Percentiles rank a stretch among this genome's conserved stretches.
Evolutionary conservation across 2,888 invertebrate genomes (phyloP).

Genomic region (Mythimna ferrago): DNA sequence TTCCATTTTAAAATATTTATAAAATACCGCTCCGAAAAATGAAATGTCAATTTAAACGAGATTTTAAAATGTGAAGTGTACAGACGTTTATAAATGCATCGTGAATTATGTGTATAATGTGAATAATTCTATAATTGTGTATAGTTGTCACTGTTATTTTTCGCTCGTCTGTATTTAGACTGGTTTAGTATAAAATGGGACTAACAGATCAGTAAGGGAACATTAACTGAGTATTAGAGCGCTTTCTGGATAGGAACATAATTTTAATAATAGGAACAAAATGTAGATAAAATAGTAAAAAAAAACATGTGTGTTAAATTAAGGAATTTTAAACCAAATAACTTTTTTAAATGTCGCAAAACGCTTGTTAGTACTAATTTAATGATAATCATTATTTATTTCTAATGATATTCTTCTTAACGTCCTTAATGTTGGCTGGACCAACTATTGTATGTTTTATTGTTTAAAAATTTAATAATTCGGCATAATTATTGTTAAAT

Average conservation of each 20-base stretch:
- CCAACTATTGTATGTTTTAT: constrained; percentile 66
- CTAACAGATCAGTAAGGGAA: constrained; percentile 66
- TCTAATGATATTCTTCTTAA: constrained; percentile 65
- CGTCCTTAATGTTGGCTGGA: constrained; percentile 74
- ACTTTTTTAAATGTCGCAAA: constrained; percentile 68
- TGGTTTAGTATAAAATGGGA: constrained; percentile 59
- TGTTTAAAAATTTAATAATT: constrained; percentile 56
- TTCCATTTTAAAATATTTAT: constrained; percentile 55
- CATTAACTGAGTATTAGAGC: constrained; percentile 66
- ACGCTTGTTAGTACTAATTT: constrained; percentile 67
- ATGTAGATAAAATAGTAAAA: constrained; percentile 71
- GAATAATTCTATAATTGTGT: constrained; percentile 71
- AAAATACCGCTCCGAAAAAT: constrained; percentile 49
- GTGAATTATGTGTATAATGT: constrained; percentile 73
- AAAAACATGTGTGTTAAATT: constrained; percentile 72
- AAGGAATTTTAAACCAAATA: constrained; percentile 68
- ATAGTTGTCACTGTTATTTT: constrained; percentile 66
- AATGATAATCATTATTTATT: constrained; percentile 62
- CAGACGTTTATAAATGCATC: constrained; percentile 67
- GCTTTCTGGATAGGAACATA: constrained; percentile 71
- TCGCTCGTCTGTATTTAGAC: constrained; percentile 66
- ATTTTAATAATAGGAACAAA: constrained; percentile 68
- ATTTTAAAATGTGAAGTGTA: constrained; percentile 66
- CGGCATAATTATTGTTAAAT: constrained; percentile 68
- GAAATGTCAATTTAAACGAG: constrained; percentile 69